Base-by-base conservation (phyloP, 2,113 vertebrate species). In the Indicator maculatus region DNA sequence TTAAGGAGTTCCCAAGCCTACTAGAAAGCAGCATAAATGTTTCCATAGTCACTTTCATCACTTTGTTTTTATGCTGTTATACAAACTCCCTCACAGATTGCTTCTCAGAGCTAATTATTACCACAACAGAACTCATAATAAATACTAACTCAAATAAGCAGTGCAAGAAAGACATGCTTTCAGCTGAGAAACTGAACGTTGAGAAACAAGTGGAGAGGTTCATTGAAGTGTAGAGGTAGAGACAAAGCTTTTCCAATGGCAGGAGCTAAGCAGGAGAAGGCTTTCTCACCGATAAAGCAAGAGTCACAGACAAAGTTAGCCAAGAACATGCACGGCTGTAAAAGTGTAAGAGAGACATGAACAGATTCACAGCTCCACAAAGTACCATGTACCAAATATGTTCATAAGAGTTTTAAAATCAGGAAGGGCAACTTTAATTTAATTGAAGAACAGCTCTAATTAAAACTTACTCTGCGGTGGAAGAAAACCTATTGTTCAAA, bases 401-500 rank as follows among this genome's bases (percentile, higher is more conserved):
- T 85, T 91, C 60, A 64, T 24, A 11, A 71, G 30, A 83, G 8
- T 56, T 89, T 94, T 50, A 75, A 90, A 93, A 72, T 44, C 60
- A 80, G 86, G 76, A 93, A 86, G 36, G 58, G 73, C 65, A 90
- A 73, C 76, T 88, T 94, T 83, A 88, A 96, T 95, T 92, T 81
- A 90, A 92, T 21, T 92, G 88, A 88, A 93, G 70, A 93, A 78
- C 73, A 84, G 60, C 26, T 92, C 58, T 96, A 96, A 96, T 94
- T 96, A 93, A 95, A 94, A 94, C 47, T 84, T 94, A 60, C 26
- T 92, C 65, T 83, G 73, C 71, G 61, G 53, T 82, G 27, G 83
- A 95, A 86, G 83, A 93, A 93, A 91, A 78, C 8, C 44, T 90
- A 91, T 93, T 95, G 94, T 96, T 91, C 69, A 90, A 90, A 95